Base-by-base conservation (phyloP, 2,113 vertebrate species). In the Vidua chalybeata region DNA sequence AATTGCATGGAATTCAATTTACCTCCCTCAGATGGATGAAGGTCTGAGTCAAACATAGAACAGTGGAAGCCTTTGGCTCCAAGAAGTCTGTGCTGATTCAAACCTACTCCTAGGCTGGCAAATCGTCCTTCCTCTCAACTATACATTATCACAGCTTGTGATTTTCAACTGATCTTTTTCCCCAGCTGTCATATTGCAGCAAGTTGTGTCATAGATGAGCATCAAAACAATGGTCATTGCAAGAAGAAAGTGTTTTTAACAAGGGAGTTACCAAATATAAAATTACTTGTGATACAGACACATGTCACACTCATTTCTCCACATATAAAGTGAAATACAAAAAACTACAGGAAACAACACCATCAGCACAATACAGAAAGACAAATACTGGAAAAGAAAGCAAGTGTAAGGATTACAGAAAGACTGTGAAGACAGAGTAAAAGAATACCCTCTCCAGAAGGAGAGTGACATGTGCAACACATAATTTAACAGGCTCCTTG, bases 1-100 rank as follows among this genome's bases (percentile, higher is more conserved):
- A 93, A 93, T 77, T 2, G 15, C 72, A 86, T 31, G 59, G 75
- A 93, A 97, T 90, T 95, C 59, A 90, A 93, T 94, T 93, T 92
- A 61, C 77, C 59, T 80, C 55, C 72, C 85, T 94, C 6, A 13
- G 84, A 93, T 61, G 43, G 82, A 94, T 58, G 79, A 92, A 83
- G 26, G 49, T 76, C 62, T 76, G 46, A 94, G 13, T 88, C 83
- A 94, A 94, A 83, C 26, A 55, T 0, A 64, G n/a, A 80, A 85
- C 63, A 91, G 39, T 91, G 61, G 52, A 87, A 94, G 78, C 20
- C 45, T 83, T 21, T 83, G 84, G 76, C 82, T 96, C 95, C 93
- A 86, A 77, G 59, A 88, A 90, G 82, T 94, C 93, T 96, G 64
- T 54, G 55, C 64, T 75, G 39, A 45, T 67, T 96, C 75, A 96